Base-by-base conservation (phyloP, 2,797 vertebrate species). In the Phrynocephalus vlangalii region DNA sequence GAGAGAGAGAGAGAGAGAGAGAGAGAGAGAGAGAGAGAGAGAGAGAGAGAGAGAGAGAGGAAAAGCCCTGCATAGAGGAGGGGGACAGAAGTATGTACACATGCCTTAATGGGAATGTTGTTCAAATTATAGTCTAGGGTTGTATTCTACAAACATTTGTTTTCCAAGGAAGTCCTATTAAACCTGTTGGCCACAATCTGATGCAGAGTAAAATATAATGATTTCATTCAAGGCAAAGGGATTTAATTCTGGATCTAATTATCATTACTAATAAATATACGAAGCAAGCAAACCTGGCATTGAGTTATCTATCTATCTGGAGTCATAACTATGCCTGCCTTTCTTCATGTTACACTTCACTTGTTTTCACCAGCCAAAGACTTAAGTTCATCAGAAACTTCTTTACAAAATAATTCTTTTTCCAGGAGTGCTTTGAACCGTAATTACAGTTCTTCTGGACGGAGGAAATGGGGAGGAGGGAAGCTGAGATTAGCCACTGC, bases 1-100 rank as follows among this genome's bases (percentile, higher is more conserved):
- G 38, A 33, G 38, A 0, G 38, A 0, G 38, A 0, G 38, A 38
- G 38, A 33, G 38, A 0, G 38, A 0, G 38, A 0, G 38, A 38
- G 38, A 33, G 38, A n/a, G 38, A 0, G 38, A 0, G 38, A 0
- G 38, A 38, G 38, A 33, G 38, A n/a, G 38, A 0, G 38, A 0
- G 38, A 0, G 38, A 38, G 38, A 33, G 38, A n/a, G 38, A 0
- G 38, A 0, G 38, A 0, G 38, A 38, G 38, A 33, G 38, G n/a
- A 38, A 38, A 38, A 38, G 38, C 38, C 38, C 38, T 38, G 38
- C 38, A 38, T 38, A 38, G 38, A 38, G 38, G 38, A 38, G 38
- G 38, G 38, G 38, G 38, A 4, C 38, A 38, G 38, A 38, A 2
- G 38, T 38, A 38, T 38, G 38, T 38, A 38, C 38, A 38, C 38